These are phyloP conservation scores for Bettongia penicillata DNA, from an alignment of 2,113 vertebrate species.

Conservation along the genomic window DNA sequence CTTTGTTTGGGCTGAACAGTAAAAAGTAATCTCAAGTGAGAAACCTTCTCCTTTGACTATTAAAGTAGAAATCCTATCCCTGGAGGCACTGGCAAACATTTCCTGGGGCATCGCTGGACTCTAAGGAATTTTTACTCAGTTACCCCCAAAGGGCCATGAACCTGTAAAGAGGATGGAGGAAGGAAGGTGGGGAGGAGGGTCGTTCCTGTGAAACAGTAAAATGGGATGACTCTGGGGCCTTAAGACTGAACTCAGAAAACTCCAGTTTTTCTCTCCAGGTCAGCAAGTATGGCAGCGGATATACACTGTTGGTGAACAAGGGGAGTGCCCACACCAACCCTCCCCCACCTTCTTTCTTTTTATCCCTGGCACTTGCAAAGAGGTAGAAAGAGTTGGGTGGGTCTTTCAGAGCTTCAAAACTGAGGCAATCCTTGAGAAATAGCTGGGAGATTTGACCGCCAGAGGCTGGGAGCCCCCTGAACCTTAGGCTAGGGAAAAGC, in stretches of 20 bases:
- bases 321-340: not conserved
- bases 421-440: constrained; percentile 24
- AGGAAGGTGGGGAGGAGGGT: not conserved
- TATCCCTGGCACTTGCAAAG: constrained; percentile 37
- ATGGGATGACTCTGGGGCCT: not conserved
- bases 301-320: not conserved
- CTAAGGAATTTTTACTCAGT: not conserved
- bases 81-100: not conserved
- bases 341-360: too few species aligned
- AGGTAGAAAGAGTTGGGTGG: constrained; percentile 3
- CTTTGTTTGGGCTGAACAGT: not conserved
- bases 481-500: not conserved
- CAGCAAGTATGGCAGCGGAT: not conserved
- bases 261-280: not conserved
- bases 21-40: not conserved
- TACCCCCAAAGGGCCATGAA: not conserved
- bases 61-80: not conserved
- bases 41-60: not conserved
- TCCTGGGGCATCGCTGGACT: not conserved
- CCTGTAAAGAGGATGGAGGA: not conserved
- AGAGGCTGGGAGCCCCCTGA: not conserved
- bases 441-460: constrained; percentile 19
- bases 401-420: not conserved
- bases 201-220: not conserved
- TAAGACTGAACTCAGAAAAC: constrained; percentile 20